Evolutionary conservation across 2,797 vertebrate genomes (phyloP), one percentile per base, ranked within the genome.

Genomic region (Gallinago solitaria): DNA sequence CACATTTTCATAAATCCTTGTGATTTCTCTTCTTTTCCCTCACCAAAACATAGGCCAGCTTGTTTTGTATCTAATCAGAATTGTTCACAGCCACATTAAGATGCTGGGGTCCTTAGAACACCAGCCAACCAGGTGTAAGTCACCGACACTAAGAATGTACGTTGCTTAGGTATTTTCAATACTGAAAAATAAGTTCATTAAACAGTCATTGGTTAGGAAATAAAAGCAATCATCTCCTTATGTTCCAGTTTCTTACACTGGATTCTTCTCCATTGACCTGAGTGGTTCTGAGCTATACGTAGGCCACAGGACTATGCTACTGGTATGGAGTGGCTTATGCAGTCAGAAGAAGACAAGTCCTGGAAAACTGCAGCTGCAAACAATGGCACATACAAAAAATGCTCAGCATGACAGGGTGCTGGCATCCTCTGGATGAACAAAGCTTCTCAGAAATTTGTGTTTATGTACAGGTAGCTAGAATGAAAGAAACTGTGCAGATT

Each of bases 401-500:
- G 41, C 19, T 23, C 51, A 69, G 54, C 18, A 43, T 30, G 77
- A 88, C 43, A 80, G 3, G 15, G 13, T 68, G 69, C 35, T 77
- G 57, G 39, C 73, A 84, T 76, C 63, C 75, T 82, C 83, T 64
- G 47, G 60, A 83, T 63, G 86, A 90, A 73, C 18, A 90, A 87
- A 83, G 67, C 82, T 54, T 61, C 83, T 41, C 24, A 88, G 69
- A 83, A 94, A 94, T 67, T 37, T 14, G 37, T 65, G 35, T 93
- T 95, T 94, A 83, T 33, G 57, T 85, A 74, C 60, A 93, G 86
- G 83, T 93, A 92, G 59, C 50, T 65, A 59, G 27, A 93, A 87
- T 73, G 76, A 75, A 54, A 93, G 71, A 87, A 90, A 69, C 33
- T 35, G 54, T 7, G 8, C 32, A 65, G 61, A 94, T 81, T 70